Base-by-base conservation (phyloP, 2,113 vertebrate species). In the Rutilus rutilus region DNA sequence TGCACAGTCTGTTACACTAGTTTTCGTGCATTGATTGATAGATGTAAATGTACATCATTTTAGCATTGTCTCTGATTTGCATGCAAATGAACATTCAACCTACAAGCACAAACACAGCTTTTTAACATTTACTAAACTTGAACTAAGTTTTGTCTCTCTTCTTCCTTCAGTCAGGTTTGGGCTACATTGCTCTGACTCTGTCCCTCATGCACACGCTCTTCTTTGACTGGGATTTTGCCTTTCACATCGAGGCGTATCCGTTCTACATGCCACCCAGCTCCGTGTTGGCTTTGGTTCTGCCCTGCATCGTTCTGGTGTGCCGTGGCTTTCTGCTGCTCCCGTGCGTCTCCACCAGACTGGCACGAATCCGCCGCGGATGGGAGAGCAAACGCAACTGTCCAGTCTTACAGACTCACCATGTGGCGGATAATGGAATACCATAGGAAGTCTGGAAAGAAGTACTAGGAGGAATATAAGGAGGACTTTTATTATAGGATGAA, bases 191-290 rank as follows among this genome's bases (percentile, higher is more conserved):
- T 74, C 87, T 99, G 90, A 88, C 92, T 47, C 87, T 96, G 89
- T 95, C 95, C 92, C 97, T 97, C 0, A 87, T 97, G 85, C 98
- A 99, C 92, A 96, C 96, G 0, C 94, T 99, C 62, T 94, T 97
- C 0, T 97, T 94, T 0, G 97, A 97, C 74, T 99, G 98, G 98
- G 86, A 91, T 0, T 94, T 95, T 0, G 97, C 97, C 36, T 99
- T 99, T 0, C 91, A 96, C 10, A 86, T 93, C 6, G 88, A 83
- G 15, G 93, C 91, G 71, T 99, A 99, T 93, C 95, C 88, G 62
- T 97, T 99, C 94, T 94, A 92, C 93, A 92, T 99, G 90, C 98
- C 98, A 1, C 98, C 98, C 0, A 97, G 96, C 85, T 99, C 97
- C 91, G 84, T 96, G 0, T 93, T 99, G 91, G 97, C 96, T 0